Evolutionary conservation across 2,113 vertebrate species (phyloP).

Genomic region (Gymnobelideus leadbeateri): DNA sequence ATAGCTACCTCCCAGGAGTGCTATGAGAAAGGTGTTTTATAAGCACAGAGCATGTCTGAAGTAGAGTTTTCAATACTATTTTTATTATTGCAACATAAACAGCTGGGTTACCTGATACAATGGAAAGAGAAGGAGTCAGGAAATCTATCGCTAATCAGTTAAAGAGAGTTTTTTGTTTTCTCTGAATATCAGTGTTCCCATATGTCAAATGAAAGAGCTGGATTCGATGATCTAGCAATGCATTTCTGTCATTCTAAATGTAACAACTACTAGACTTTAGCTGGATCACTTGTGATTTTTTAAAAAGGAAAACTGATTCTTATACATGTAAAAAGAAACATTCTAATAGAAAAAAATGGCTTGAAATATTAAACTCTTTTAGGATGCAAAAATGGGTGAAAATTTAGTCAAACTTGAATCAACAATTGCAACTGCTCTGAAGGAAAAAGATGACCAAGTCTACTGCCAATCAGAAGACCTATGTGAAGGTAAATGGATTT

Average conservation of each 20-base stretch:
- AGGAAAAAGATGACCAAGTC: constrained; percentile 90
- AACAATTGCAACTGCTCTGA: constrained; percentile 90
- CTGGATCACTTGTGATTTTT: background rate
- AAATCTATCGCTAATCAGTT: background rate
- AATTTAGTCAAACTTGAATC: constrained; percentile 88
- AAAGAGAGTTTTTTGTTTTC: background rate
- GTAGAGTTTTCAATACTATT: background rate
- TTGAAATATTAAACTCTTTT: constrained; percentile 60
- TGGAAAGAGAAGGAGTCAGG: background rate
- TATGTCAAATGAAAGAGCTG: background rate
- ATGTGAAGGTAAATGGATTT: constrained; percentile 86
- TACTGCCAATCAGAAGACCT: constrained; percentile 90
- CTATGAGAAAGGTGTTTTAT: background rate
- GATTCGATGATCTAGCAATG: background rate
- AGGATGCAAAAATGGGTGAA: constrained; percentile 87
- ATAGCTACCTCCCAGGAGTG: background rate
- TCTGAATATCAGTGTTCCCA: background rate
- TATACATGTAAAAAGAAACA: background rate
- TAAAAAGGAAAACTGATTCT: constrained; percentile 34
- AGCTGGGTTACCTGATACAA: background rate
- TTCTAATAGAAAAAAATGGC: background rate
- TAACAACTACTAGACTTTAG: background rate
- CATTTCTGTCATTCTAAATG: background rate
- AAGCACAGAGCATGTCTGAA: background rate
- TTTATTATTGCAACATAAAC: too few relatives aligned